Base-by-base conservation (phyloP, 1,140 invertebrate species). In the Drosophila saltans region DNA sequence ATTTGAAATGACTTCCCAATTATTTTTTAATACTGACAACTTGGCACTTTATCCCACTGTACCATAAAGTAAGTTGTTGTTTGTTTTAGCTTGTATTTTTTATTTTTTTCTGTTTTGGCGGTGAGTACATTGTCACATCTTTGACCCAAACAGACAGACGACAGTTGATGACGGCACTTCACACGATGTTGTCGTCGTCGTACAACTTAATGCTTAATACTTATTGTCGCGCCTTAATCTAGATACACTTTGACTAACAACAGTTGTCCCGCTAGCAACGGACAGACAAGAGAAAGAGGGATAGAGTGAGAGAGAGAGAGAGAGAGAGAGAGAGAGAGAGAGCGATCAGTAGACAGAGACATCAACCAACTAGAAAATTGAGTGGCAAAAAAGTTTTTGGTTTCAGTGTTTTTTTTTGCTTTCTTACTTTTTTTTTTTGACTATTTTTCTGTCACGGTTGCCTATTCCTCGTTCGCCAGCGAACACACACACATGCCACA, bases 181-280 rank as follows among this genome's bases (percentile, higher is more conserved):
- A 84, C 85, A 89, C 80, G 80, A 68, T 79, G 83, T 65, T 76
- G 79, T 77, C 66, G 75, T 30, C 64, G 81, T 61, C 66, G 70
- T 82, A 89, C 84, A 90, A 89, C 84, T 89, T 89, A 89, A 89
- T 89, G 80, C 80, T 63, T 77, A 77, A 90, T 89, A 82, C 84
- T 82, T 90, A 89, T 89, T 89, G 84, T 89, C 84, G 84, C 84
- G 83, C 78, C 80, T 89, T 91, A 89, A 91, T 91, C 90, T 91
- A 90, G 90, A 91, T 91, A 91, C 80, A 86, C 82, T 86, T 89
- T 74, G 84, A 80, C 80, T 71, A 88, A 79, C 82, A 81, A 75
- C 82, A 71, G 63, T 16, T 56, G 63, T 45, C 28, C 40, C 40
- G 41, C 28, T 36, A 4, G 33, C 33, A 4, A 7, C 33, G 6